Evolutionary conservation across 2,888 invertebrate genomes (phyloP).

Genomic region (Nipponacmea schrenckii): DNA sequence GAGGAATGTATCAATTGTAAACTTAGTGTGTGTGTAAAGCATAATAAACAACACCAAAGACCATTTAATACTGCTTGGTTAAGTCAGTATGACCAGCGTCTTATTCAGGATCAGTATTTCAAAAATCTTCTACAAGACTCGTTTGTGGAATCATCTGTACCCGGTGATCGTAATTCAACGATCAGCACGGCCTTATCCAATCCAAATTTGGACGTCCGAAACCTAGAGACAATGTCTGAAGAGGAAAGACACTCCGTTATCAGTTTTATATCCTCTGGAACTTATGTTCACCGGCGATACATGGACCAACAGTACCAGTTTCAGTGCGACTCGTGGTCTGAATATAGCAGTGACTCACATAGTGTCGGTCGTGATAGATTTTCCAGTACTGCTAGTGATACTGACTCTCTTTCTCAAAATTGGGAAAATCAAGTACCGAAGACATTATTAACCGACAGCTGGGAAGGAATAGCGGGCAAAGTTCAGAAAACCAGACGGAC

Average conservation of each 20-base stretch:
- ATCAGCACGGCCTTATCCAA: not conserved
- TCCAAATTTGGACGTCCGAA: not conserved
- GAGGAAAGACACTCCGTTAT: slow-evolving; percentile 24
- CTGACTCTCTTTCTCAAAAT: slow-evolving; percentile 17
- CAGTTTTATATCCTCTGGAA: slow-evolving; percentile 42
- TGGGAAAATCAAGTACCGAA: not conserved
- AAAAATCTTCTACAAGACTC: slow-evolving; percentile 48
- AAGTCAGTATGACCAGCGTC: slow-evolving; percentile 46
- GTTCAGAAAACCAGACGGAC: slow-evolving; percentile 26
- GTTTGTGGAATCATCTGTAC: slow-evolving; percentile 34
- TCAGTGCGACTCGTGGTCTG: slow-evolving; percentile 14
- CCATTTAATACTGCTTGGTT: slow-evolving; percentile 52
- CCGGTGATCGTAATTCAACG: not conserved
- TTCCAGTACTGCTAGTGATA: slow-evolving; percentile 29
- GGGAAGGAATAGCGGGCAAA: slow-evolving; percentile 38
- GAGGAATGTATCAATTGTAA: slow-evolving; percentile 51
- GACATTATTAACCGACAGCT: slow-evolving; percentile 42
- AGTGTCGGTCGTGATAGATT: slow-evolving; percentile 35
- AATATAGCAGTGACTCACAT: slow-evolving; percentile 16
- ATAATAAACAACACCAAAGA: slow-evolving; percentile 42
- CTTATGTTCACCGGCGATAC: slow-evolving; percentile 47
- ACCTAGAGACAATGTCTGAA: slow-evolving; percentile 1
- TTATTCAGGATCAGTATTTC: slow-evolving; percentile 45
- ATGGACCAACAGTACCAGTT: slow-evolving; percentile 27
- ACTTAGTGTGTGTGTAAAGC: slow-evolving; percentile 48